phyloP scores from a whole-genome alignment of 2,113 vertebrate species.

The Lasiurus borealis region DNA sequence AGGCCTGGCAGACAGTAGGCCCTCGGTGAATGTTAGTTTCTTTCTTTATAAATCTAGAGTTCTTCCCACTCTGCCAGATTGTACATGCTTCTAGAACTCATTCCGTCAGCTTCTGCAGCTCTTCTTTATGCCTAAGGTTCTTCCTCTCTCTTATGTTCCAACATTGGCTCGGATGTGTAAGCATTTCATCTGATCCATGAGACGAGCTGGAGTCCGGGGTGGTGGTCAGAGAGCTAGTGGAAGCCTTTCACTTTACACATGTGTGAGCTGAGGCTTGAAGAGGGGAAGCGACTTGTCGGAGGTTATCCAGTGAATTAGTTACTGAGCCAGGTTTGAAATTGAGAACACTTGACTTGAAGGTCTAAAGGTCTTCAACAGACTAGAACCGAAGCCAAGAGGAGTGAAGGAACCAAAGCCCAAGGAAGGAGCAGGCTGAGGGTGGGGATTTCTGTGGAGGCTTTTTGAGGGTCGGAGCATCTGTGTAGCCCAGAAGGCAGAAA shows the following conservation, averaged over 20 bases:
- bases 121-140: neutral
- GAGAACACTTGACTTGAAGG: neutral
- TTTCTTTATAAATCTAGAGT: conserved; percentile 27
- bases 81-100: neutral
- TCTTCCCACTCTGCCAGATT: conserved; percentile 47
- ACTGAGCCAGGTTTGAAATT: neutral
- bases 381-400: neutral
- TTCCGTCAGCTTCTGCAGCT: neutral
- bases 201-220: neutral
- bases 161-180: neutral
- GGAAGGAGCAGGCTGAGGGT: neutral
- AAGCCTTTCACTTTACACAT: neutral
- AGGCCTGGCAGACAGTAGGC: conserved; percentile 17
- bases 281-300: neutral
- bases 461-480: neutral
- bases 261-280: conserved; percentile 18
- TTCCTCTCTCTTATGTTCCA: neutral
- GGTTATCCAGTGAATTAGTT: neutral
- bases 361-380: neutral
- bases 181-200: neutral
- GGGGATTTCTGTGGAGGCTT: neutral
- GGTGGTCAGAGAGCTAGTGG: neutral
- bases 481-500: neutral
- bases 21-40: neutral
- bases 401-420: neutral